phyloP scores from a whole-genome alignment of 2,888 invertebrate species.

The Melanchra persicariae region DNA sequence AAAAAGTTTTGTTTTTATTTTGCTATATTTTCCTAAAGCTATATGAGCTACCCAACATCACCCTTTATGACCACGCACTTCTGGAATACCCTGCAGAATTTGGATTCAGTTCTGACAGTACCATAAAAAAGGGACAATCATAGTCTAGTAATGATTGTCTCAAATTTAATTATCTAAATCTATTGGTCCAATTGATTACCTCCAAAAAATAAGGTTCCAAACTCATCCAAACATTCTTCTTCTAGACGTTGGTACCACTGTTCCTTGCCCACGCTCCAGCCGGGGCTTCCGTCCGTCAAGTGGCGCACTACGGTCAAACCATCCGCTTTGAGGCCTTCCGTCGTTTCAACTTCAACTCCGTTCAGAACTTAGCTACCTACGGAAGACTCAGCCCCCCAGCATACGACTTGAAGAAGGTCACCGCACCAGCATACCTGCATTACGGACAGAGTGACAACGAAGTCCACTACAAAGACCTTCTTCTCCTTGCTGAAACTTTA shows the following conservation, averaged over 20 bases:
- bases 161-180: too few species aligned
- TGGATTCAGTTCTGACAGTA: too few species aligned
- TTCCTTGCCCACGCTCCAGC: conserved; percentile 77
- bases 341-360: conserved; percentile 69
- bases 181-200: too few species aligned
- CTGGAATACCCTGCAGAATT: too few species aligned
- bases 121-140: too few species aligned
- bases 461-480: conserved; percentile 68
- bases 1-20: too few species aligned
- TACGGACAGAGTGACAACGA: conserved; percentile 65
- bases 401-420: conserved; percentile 72
- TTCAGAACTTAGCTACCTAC: conserved; percentile 72
- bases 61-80: too few species aligned
- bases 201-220: not conserved
- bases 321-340: conserved; percentile 73
- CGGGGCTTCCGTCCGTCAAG: conserved; percentile 76
- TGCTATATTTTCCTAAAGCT: too few species aligned
- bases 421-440: conserved; percentile 71
- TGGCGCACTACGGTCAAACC: conserved; percentile 77
- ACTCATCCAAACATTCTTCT: not conserved
- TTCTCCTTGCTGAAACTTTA: conserved; percentile 61
- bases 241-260: conserved; percentile 78
- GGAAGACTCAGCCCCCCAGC: conserved; percentile 71
- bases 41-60: too few species aligned
- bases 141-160: too few species aligned